Base-by-base conservation (phyloP, 2,888 invertebrate genomes). In the Buathra laborator region DNA sequence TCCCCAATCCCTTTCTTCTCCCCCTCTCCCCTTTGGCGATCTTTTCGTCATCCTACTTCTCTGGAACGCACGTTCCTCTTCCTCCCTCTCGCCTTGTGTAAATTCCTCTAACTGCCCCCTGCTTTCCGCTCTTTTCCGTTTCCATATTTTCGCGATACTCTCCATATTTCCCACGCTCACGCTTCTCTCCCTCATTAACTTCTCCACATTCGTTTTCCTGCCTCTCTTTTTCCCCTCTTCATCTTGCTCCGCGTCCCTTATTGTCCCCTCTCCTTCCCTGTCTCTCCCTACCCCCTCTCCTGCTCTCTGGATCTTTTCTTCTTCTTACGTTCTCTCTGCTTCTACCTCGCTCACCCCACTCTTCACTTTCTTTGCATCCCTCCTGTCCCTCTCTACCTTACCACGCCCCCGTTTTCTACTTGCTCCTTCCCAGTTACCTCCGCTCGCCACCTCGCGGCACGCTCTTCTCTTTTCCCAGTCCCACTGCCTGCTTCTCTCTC, bases 101-200 rank as follows among this genome's bases (percentile, higher is more conserved):
- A 37, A 6, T 37, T 59, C 14, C 53, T 37, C 56, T 29, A 12
- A 6, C 14, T 29, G 14, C 24, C 19, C n/a, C n/a, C n/a, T n/a
- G n/a, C n/a, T n/a, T n/a, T n/a, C n/a, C n/a, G n/a, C 77, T 16
- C 68, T 68, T 12, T 68, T 77, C 12, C 59, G 59, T 7, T 77
- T 68, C 56, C 67, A 77, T 29, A 56, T 12, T 7, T 56, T 51
- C 3, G 3, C 37, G 14, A 70, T 14, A n/a, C 37, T 37, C 12
- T 2, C 12, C 3, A 53, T 7, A 19, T 6, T 37, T 6, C 24
- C 53, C 1, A 2, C 16, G 7, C 75, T 75, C 12, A n/a, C 51
- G 1, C 76, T 67, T n/a, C 24, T 67, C 14, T 24, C 67, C 44
- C 76, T 56, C 53, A 0, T 2, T n/a, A 67, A 12, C 10, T 67